Conservation (phyloP, 2,113 vertebrate species). For the Siniperca chuatsi region DNA sequence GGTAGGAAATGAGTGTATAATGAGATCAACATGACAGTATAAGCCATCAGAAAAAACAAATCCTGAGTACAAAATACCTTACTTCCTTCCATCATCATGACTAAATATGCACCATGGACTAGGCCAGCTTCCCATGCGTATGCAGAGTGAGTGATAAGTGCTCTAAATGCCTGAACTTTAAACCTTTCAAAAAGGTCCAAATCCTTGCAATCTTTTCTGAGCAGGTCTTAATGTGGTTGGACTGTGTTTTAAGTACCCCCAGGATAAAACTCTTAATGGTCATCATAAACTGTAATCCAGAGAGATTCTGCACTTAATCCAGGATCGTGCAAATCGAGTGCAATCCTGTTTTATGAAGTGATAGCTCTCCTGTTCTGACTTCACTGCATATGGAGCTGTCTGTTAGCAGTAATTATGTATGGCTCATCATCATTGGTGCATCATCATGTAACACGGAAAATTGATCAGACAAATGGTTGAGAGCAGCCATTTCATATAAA, state of each 20-base stretch:
- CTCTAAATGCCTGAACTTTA: constrained; percentile 76
- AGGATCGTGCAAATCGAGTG: constrained; percentile 55
- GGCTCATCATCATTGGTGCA: constrained; percentile 48
- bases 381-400: constrained; percentile 23
- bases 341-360: constrained; percentile 70
- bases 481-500: constrained; percentile 32
- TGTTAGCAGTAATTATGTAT: constrained; percentile 59
- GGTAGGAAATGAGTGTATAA: constrained; percentile 77
- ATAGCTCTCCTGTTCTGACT: constrained; percentile 45
- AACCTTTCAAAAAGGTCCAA: constrained; percentile 75
- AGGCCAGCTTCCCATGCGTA: constrained; percentile 40
- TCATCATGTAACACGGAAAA: constrained; percentile 45
- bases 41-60: constrained; percentile 73
- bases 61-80: constrained; percentile 66
- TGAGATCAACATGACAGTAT: constrained; percentile 74
- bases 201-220: constrained; percentile 79
- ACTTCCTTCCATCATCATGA: constrained; percentile 61
- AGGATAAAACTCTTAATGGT: constrained; percentile 81
- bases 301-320: constrained; percentile 80
- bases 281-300: constrained; percentile 82
- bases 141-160: constrained; percentile 74
- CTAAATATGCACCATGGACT: constrained; percentile 51
- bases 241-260: constrained; percentile 79
- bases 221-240: constrained; percentile 73
- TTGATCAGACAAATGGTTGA: constrained; percentile 56